phyloP scores from a whole-genome alignment of 2,797 vertebrate species.

The Xiphorhynchus erythropygius region DNA sequence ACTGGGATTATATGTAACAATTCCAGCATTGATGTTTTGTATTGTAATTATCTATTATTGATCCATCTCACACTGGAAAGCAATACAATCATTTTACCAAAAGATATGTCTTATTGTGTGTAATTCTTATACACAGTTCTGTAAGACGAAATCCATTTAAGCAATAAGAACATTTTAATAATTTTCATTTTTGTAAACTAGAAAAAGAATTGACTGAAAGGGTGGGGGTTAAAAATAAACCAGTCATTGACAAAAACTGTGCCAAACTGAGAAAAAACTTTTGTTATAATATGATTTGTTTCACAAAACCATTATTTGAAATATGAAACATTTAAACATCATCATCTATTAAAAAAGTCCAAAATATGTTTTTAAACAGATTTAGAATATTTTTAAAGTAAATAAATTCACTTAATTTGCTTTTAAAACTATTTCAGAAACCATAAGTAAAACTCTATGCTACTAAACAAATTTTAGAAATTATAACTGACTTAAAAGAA shows the following conservation, averaged over 20 bases:
- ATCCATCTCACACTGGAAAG: not conserved
- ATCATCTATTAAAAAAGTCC: not conserved
- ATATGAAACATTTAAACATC: not conserved
- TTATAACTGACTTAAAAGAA: not conserved
- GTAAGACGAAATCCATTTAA: not conserved
- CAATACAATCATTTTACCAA: not conserved
- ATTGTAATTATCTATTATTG: not conserved
- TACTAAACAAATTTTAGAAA: not conserved
- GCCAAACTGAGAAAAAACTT: not conserved
- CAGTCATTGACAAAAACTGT: not conserved
- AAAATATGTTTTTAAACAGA: not conserved
- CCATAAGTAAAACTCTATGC: not conserved
- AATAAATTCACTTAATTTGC: not conserved
- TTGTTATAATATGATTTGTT: not conserved
- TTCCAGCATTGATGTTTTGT: not conserved
- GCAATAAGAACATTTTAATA: not conserved
- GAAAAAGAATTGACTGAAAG: not conserved
- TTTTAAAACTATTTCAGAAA: not conserved
- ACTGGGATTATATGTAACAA: not conserved
- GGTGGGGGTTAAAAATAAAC: not conserved
- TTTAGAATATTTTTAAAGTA: not conserved
- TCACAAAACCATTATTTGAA: not conserved
- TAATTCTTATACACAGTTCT: not conserved
- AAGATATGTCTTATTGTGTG: not conserved
- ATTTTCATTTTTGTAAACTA: not conserved